Percentiles rank a stretch among this genome's conserved stretches.
phyloP scores from a whole-genome alignment of 2,888 invertebrate genomes.

The Itoplectis maculator region DNA sequence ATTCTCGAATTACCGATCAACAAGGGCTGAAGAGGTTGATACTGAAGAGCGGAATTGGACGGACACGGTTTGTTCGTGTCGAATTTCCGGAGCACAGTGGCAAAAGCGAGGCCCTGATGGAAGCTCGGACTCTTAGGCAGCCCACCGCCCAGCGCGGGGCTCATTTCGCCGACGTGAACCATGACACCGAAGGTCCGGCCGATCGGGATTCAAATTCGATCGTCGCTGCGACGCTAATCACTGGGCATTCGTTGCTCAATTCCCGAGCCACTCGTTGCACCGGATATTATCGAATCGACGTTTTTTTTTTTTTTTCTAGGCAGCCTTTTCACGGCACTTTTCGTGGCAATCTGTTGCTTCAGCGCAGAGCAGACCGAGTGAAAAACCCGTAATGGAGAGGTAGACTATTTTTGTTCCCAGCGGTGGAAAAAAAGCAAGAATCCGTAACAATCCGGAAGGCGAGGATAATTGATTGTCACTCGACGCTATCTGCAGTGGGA shows the following conservation, averaged over 20 bases:
- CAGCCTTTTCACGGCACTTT: conserved; percentile 28
- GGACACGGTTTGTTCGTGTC: conserved; percentile 74
- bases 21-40: conserved; percentile 81
- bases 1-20: conserved; percentile 78
- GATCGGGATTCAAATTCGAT: conserved; percentile 12
- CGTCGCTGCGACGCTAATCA: not conserved
- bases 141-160: conserved; percentile 85
- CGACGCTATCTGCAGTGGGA: conserved; percentile 54
- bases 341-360: conserved; percentile 74
- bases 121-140: conserved; percentile 95
- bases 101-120: conserved; percentile 93
- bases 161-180: conserved; percentile 83
- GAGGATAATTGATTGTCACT: conserved; percentile 19
- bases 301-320: not conserved
- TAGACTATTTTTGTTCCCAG: not conserved
- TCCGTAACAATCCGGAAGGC: conserved; percentile 18
- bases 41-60: conserved; percentile 78
- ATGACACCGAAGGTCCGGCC: conserved; percentile 67
- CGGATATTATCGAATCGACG: not conserved
- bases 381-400: not conserved
- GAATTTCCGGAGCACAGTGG: conserved; percentile 85
- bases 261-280: not conserved
- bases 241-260: conserved; percentile 29
- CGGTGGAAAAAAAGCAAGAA: not conserved
- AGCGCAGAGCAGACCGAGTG: conserved; percentile 15